Base-by-base conservation (phyloP, 1,140 invertebrate species). In the Temnothorax curvispinosus region DNA sequence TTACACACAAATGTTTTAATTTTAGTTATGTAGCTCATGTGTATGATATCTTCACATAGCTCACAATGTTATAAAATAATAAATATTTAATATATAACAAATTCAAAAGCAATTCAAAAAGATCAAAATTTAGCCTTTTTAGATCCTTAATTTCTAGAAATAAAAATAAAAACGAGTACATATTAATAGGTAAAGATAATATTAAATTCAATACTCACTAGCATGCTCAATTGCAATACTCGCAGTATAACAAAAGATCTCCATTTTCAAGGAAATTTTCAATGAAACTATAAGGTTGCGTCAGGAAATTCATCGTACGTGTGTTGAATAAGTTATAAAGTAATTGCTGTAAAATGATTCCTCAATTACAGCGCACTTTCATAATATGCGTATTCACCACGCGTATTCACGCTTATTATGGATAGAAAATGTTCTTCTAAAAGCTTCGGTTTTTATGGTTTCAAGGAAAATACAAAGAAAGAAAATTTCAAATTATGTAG, bases 381-480 rank as follows among this genome's bases (percentile, higher is more conserved):
- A 56, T 38, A n/a, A 6, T 74, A n/a, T 54, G 18, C 35, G 11
- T 56, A 21, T 52, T 69, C 9, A 47, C n/a, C 11, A 35, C 9
- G 18, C 35, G 11, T 56, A 35, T 72, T 38, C 38, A 65, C 18
- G 1, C 27, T 13, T 52, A 50, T 47, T 38, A 27, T 15, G 1
- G 21, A 7, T 62, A 21, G 69, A 52, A 72, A 72, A 54, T 11
- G 18, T 52, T 72, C 50, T 54, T 71, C 7, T 71, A 71, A 65
- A 71, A 52, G 27, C 44, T 18, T 32, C 32, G 3, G 41, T 27
- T 54, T 54, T 54, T 5, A 41, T n/a, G 7, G 5, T 50, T 71
- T 32, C 41, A 54, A 35, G 6, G 8, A 54, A 72, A 72, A 6
- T 15, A 54, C 44, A 32, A 32, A 18, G 67, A 50, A 6, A 32